A percentile compares a stretch with the other conserved stretches of the same genome.
phyloP scores from a whole-genome alignment of 2,113 vertebrate species.

The Dicentrarchus labrax region DNA sequence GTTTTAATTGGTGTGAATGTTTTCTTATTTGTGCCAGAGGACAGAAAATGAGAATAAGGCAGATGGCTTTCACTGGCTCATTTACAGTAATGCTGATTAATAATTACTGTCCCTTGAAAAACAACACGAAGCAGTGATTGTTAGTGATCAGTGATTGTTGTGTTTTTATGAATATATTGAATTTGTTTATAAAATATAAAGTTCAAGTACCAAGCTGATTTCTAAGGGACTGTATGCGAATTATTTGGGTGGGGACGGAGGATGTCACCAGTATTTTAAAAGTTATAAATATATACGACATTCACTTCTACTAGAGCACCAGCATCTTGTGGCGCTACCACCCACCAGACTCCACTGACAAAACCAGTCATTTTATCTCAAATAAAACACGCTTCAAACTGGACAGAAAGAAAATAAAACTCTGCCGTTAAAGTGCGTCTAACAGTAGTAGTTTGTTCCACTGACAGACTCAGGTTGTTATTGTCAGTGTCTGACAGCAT shows the following conservation, averaged over 20 bases:
- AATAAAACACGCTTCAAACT: too few relatives aligned
- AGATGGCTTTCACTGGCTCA: slow-evolving; percentile 7
- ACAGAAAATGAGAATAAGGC: neutral
- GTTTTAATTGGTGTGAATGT: neutral
- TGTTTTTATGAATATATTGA: neutral
- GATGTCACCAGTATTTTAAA: too few relatives aligned
- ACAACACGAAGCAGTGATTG: neutral
- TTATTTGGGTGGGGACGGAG: neutral
- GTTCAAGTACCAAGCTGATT: neutral
- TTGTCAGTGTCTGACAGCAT: too few relatives aligned
- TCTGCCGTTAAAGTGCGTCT: too few relatives aligned
- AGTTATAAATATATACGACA: too few relatives aligned
- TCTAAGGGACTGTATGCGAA: neutral
- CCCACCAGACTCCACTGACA: too few relatives aligned
- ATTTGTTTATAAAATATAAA: neutral
- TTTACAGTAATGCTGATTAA: neutral
- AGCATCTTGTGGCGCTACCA: too few relatives aligned
- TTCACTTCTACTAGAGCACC: too few relatives aligned
- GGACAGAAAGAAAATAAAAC: too few relatives aligned
- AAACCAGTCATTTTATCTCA: too few relatives aligned
- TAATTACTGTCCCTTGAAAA: neutral
- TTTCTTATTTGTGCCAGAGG: neutral
- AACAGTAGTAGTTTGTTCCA: too few relatives aligned
- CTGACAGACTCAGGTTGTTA: too few relatives aligned
- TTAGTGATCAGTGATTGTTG: neutral